Evolutionary conservation across 2,888 invertebrate genomes (phyloP).

Genomic region (Autographa gamma): DNA sequence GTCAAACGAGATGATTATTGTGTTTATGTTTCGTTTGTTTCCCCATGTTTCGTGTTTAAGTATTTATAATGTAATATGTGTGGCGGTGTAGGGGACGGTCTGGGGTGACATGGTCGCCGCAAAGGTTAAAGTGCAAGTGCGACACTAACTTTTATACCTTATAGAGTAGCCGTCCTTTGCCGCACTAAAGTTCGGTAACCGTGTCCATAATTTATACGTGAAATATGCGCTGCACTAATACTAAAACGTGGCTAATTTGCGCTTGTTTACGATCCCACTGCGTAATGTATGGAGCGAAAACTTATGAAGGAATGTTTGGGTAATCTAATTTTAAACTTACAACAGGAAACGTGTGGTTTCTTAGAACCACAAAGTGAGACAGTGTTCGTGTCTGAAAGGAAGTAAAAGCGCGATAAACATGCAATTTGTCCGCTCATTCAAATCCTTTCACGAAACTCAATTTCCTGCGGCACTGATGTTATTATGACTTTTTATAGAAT

Average conservation of each 20-base stretch:
- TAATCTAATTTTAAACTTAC: not conserved
- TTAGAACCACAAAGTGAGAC: constrained; percentile 17
- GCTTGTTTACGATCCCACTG: constrained; percentile 22
- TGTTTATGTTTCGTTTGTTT: constrained; percentile 22
- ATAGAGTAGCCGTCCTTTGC: constrained; percentile 49
- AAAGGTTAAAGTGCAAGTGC: constrained; percentile 53
- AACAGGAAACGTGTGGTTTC: constrained; percentile 5
- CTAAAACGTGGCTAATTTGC: constrained; percentile 49
- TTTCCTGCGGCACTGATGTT: constrained; percentile 51
- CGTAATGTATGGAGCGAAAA: constrained; percentile 3
- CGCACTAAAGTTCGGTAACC: constrained; percentile 44
- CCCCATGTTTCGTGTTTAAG: constrained; percentile 37
- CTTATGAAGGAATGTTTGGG: not conserved
- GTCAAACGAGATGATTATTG: constrained; percentile 32
- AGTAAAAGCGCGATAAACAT: constrained; percentile 44
- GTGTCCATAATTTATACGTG: constrained; percentile 47
- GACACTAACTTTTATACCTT: constrained; percentile 56
- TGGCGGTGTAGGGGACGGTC: constrained; percentile 30
- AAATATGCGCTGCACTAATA: constrained; percentile 42
- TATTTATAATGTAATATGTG: constrained; percentile 52
- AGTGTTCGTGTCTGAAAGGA: constrained; percentile 15
- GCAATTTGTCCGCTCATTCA: constrained; percentile 49
- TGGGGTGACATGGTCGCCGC: constrained; percentile 38
- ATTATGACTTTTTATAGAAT: constrained; percentile 61
- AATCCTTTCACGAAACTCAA: constrained; percentile 54